Conservation (phyloP, 1,140 invertebrate genomes). For the Schmidtea mediterranea region DNA sequence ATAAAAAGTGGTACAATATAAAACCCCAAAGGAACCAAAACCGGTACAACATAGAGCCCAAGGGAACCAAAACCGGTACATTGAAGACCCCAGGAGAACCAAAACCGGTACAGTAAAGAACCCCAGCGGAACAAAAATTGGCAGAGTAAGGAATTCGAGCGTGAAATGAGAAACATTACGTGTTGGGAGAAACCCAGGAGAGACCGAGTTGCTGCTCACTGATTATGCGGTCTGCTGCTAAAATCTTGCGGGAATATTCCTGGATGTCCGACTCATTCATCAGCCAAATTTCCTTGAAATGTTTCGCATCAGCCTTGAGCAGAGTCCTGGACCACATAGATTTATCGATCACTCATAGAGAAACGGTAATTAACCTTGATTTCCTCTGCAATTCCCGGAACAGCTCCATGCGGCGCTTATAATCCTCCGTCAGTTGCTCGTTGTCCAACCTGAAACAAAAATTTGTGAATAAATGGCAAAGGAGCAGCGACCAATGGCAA, state of each 20-base stretch:
- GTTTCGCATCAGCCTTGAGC: constrained; percentile 33
- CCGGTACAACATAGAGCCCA: no score
- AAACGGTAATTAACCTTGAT: constrained; percentile 23
- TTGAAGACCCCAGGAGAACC: no score
- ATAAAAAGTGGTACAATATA: no score
- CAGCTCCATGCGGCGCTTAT: constrained; percentile 24
- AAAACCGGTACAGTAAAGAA: no score
- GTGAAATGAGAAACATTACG: no score
- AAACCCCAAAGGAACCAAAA: no score
- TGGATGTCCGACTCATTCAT: constrained; percentile 38
- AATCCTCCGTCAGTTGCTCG: constrained; percentile 21
- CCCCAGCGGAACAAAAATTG: no score
- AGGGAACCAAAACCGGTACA: no score
- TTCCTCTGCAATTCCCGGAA: constrained; percentile 25
- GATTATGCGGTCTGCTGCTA: constrained; percentile 36
- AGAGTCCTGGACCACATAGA: no score
- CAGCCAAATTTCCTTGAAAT: constrained; percentile 35
- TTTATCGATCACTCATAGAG: no score
- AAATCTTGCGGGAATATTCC: constrained; percentile 30
- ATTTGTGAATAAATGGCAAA: background rate
- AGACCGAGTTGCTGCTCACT: constrained; percentile 41
- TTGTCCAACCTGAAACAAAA: constrained; percentile 17
- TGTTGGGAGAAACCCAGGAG: constrained; percentile 31
- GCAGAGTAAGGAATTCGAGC: no score
- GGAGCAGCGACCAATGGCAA: constrained; percentile 3